A percentile compares a stretch with the other conserved stretches of the same genome.
These are phyloP conservation scores for Coenonympha arcania DNA, from an alignment of 2,888 invertebrate genomes.

Conservation along the genomic window DNA sequence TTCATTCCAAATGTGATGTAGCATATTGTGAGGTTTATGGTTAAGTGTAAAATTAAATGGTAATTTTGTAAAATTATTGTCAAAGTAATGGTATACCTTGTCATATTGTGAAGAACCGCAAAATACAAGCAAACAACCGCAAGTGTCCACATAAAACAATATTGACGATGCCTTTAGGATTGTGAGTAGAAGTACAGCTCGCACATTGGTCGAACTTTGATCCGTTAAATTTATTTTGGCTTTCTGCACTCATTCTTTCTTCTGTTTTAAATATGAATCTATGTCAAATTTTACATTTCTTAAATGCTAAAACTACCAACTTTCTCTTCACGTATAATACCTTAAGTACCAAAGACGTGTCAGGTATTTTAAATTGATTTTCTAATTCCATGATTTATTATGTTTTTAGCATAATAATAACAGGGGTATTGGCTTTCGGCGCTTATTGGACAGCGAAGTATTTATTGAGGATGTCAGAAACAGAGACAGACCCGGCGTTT, in stretches of 20 bases:
- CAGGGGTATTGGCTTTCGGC: constrained; percentile 45
- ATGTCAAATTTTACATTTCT: too few relatives aligned
- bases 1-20: constrained; percentile 5
- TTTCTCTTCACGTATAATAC: not conserved
- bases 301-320: too few relatives aligned
- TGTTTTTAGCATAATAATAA: constrained; percentile 17
- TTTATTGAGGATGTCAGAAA: constrained; percentile 23
- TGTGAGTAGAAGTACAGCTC: too few relatives aligned
- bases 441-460: constrained; percentile 47
- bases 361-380: not conserved
- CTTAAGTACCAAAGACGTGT: too few relatives aligned
- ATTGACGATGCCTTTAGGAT: constrained; percentile 46
- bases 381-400: not conserved
- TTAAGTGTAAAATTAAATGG: constrained; percentile 34
- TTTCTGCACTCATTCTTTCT: too few relatives aligned
- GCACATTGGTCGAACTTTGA: too few relatives aligned
- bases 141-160: not conserved
- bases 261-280: too few relatives aligned
- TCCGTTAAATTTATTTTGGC: too few relatives aligned
- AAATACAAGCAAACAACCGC: not conserved
- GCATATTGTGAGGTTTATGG: constrained; percentile 4
- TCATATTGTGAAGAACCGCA: too few relatives aligned
- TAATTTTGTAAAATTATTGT: constrained; percentile 27
- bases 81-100: constrained; percentile 22
- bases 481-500: not conserved